Percentiles rank a stretch among this genome's conserved stretches.
Conservation (phyloP, 2,797 vertebrate species). For the Lepilemur septentrionalis region DNA sequence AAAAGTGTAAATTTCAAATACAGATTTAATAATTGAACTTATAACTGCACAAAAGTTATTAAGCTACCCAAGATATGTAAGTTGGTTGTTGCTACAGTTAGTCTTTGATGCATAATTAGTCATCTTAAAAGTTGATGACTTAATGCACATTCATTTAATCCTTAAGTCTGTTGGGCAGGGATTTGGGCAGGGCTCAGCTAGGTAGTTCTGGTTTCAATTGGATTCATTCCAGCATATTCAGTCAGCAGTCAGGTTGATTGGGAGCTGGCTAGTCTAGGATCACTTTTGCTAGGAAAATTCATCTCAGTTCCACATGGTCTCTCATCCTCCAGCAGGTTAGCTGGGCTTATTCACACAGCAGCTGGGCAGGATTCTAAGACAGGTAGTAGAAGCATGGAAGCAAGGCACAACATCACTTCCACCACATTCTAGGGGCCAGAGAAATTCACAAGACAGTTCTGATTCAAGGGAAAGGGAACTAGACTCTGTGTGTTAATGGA, state of each 20-base stretch:
- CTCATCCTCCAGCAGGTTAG: neutral
- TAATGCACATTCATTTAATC: neutral
- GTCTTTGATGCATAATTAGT: neutral
- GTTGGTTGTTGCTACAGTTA: neutral
- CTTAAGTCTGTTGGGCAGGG: neutral
- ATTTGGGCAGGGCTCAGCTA: neutral
- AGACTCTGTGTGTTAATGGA: neutral
- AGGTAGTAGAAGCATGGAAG: neutral
- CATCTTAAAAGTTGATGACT: neutral
- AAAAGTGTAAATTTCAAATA: constrained; percentile 36
- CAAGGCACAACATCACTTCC: neutral
- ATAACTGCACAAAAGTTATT: neutral
- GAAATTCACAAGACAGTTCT: neutral
- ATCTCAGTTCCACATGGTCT: neutral
- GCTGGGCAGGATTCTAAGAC: neutral
- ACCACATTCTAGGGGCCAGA: neutral
- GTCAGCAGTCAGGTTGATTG: neutral
- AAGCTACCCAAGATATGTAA: neutral
- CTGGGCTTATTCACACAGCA: neutral
- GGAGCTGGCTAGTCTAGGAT: neutral
- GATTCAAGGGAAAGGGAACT: neutral
- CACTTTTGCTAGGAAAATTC: neutral
- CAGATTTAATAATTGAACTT: neutral
- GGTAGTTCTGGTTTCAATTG: neutral
- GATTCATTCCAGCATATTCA: neutral